Percentiles rank a stretch among this genome's conserved stretches.
phyloP scores from a whole-genome alignment of 1,140 invertebrate genomes.

The Drosophila elegans region DNA sequence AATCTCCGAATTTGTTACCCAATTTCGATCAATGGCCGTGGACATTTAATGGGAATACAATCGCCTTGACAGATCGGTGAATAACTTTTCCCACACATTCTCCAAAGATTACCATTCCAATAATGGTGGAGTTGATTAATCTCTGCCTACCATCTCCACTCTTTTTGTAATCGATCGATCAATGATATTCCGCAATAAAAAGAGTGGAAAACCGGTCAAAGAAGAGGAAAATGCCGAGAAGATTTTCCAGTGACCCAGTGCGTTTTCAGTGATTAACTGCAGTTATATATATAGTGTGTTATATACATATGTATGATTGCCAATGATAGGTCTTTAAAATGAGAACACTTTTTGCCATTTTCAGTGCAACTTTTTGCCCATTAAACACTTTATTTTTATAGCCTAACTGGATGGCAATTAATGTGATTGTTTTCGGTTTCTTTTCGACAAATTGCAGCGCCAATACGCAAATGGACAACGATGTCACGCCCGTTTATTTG shows the following conservation, averaged over 20 bases:
- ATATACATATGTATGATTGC: not conserved
- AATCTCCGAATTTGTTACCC: not conserved
- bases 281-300: not conserved
- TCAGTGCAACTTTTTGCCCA: slow-evolving; percentile 45
- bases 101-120: not conserved
- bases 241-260: slow-evolving; percentile 27
- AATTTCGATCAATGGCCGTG: not conserved
- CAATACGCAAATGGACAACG: slow-evolving; percentile 95
- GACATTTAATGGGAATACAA: not conserved
- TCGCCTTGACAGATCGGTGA: not conserved
- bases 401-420: slow-evolving; percentile 18
- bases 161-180: slow-evolving; percentile 17
- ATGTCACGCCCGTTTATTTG: slow-evolving; percentile 94
- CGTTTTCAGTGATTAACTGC: slow-evolving; percentile 16
- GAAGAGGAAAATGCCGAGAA: not conserved
- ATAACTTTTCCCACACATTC: slow-evolving; percentile 16
- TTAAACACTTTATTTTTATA: slow-evolving; percentile 4
- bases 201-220: slow-evolving; percentile 9
- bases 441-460: slow-evolving; percentile 86
- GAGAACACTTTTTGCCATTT: slow-evolving; percentile 10
- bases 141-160: not conserved
- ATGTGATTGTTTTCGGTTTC: not conserved
- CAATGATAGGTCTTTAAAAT: not conserved
- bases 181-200: slow-evolving; percentile 6
- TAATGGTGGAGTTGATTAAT: not conserved